Conservation (phyloP, 2,113 vertebrate species). For the Neolamprologus fasciatus region DNA sequence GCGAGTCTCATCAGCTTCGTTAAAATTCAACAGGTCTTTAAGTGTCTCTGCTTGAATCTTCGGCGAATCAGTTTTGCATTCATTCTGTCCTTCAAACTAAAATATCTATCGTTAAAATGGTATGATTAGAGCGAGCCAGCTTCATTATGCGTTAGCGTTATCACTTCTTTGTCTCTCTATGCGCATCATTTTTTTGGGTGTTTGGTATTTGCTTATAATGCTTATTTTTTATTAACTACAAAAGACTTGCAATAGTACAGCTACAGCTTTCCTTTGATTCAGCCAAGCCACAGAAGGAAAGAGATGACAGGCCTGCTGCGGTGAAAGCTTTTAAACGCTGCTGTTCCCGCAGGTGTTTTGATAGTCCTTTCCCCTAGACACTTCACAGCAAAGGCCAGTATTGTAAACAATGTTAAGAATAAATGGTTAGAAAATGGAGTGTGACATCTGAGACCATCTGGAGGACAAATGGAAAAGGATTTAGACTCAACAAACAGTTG, state of each 20-base stretch:
- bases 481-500: background rate
- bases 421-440: background rate
- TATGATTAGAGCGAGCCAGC: background rate
- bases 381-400: background rate
- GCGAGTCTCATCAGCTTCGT: constrained; percentile 21
- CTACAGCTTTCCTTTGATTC: constrained; percentile 53
- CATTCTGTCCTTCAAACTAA: background rate
- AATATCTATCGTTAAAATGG: background rate
- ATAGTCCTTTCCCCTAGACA: constrained; percentile 4
- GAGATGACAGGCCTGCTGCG: constrained; percentile 32
- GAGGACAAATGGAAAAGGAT: background rate
- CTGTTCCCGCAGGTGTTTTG: constrained; percentile 61
- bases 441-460: background rate
- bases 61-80: constrained; percentile 13
- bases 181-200: background rate
- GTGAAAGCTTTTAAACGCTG: constrained; percentile 58
- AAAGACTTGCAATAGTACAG: constrained; percentile 3
- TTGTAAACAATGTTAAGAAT: constrained; percentile 14
- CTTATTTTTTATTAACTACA: constrained; percentile 11
- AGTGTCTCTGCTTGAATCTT: constrained; percentile 19
- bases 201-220: background rate
- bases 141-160: background rate
- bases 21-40: constrained; percentile 59
- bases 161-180: background rate
- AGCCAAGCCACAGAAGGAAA: constrained; percentile 27